Evolutionary conservation across 2,888 invertebrate species (phyloP).

Genomic region (Euclidia mi): DNA sequence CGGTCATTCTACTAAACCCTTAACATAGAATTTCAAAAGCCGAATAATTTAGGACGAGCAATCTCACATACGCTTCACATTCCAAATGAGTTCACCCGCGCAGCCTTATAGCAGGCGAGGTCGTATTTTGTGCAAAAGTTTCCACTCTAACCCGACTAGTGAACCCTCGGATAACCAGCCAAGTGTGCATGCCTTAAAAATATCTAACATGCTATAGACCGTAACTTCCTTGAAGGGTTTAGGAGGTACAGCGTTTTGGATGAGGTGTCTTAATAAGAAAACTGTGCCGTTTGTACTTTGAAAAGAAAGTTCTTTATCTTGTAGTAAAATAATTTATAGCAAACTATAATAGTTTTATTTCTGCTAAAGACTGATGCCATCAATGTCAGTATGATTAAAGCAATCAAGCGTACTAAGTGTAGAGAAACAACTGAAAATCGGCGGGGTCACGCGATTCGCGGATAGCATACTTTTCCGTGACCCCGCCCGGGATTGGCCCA

Average conservation of each 20-base stretch:
- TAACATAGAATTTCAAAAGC: slow-evolving; percentile 25
- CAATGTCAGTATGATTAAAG: too few relatives aligned
- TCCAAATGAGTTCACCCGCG: slow-evolving; percentile 28
- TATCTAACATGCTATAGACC: slow-evolving; percentile 57
- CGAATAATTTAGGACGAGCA: slow-evolving; percentile 22
- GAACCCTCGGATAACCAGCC: slow-evolving; percentile 51
- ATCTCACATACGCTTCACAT: slow-evolving; percentile 21
- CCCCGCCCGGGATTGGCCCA: too few relatives aligned
- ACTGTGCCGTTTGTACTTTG: too few relatives aligned
- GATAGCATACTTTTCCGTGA: too few relatives aligned
- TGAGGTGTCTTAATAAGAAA: slow-evolving; percentile 3
- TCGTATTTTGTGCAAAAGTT: slow-evolving; percentile 39
- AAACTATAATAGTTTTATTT: too few relatives aligned
- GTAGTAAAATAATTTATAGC: too few relatives aligned
- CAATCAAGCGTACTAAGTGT: too few relatives aligned
- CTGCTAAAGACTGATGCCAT: too few relatives aligned
- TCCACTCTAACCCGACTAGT: slow-evolving; percentile 42
- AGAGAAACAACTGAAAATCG: too few relatives aligned
- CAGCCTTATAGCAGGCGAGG: slow-evolving; percentile 11
- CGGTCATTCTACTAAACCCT: too few relatives aligned
- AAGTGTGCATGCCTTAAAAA: slow-evolving; percentile 60
- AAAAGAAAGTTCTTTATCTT: too few relatives aligned
- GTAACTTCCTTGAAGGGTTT: slow-evolving; percentile 39
- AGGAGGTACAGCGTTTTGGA: slow-evolving; percentile 22
- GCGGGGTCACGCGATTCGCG: too few relatives aligned